Base-by-base conservation (phyloP, 2,888 invertebrate species). In the Caenorhabditis japonica region DNA sequence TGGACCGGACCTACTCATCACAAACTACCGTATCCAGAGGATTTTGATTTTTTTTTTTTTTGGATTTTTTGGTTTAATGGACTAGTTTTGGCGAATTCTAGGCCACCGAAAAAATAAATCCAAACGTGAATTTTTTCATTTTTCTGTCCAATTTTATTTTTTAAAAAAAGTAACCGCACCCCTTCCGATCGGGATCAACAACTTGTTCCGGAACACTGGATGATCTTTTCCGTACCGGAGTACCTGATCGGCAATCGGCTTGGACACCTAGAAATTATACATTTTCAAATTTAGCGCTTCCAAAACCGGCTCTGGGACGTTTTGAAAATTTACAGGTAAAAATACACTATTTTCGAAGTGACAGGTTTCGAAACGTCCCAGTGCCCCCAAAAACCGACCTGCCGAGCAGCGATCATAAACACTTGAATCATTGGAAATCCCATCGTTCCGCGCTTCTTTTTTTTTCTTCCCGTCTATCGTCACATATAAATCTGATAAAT, bases 401-500 rank as follows among this genome's bases (percentile, higher is more conserved):
- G 86, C 68, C 86, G 66, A 4, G 84, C 86, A 49, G 83, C 81
- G 58, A 86, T 86, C 83, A 86, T 80, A 44, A 84, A 75, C 15
- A 86, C 79, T 74, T 86, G 86, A 51, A 86, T 76, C 81, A 83
- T 82, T 5, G 86, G 86, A 34, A 86, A 77, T 25, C 86, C 86
- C 86, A 86, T 86, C 33, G 46, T 77, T 39, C 59, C 49, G 23
- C 41, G 30, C 4, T 15, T 17, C 30, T 44, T 27, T 53, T 46
- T 33, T 23, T 30, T 41, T 15, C 23, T 33, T 55, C 36, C 27
- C 23, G n/a, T n/a, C 30, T 30, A 30, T 30, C 38, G 39, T 56
- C 49, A 56, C 58, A 62, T 61, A 62, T 43, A 70, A 56, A 43
- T 70, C 61, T 70, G 62, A 51, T 56, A 44, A 39, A 52, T 8